Percentiles rank a stretch among this genome's conserved stretches.
phyloP scores from a whole-genome alignment of 1,140 invertebrate species.

The Pseudoatta argentina region DNA sequence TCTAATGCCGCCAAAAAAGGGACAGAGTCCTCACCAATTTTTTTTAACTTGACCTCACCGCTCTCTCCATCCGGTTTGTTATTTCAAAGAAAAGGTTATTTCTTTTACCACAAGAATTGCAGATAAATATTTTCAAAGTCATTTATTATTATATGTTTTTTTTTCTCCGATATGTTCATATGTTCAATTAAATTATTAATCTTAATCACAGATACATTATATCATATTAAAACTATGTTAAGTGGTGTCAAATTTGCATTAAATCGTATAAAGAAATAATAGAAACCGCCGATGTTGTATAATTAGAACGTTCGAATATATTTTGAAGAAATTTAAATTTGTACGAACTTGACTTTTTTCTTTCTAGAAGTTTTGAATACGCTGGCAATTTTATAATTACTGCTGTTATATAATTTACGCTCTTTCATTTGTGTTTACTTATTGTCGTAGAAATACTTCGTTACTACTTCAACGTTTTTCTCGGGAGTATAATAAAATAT shows the following conservation, averaged over 20 bases:
- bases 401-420: not conserved
- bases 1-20: conserved; percentile 60
- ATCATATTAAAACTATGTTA: not conserved
- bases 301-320: not conserved
- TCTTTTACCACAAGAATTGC: not conserved
- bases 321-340: conserved; percentile 1
- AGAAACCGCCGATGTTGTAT: not conserved
- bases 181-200: not conserved
- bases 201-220: not conserved
- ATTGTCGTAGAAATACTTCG: not conserved
- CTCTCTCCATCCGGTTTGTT: not conserved
- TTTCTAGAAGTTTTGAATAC: not conserved
- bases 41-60: conserved; percentile 46
- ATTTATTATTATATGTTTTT: not conserved
- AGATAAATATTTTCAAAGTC: conserved; percentile 9
- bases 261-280: not conserved
- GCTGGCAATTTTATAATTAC: not conserved
- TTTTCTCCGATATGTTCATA: not conserved
- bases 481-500: conserved; percentile 24
- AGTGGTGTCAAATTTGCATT: not conserved
- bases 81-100: conserved; percentile 13
- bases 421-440: not conserved
- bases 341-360: not conserved
- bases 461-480: not conserved
- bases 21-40: conserved; percentile 36